Base-by-base conservation (phyloP, 2,113 vertebrate species). In the Cyprinodon tularosa region DNA sequence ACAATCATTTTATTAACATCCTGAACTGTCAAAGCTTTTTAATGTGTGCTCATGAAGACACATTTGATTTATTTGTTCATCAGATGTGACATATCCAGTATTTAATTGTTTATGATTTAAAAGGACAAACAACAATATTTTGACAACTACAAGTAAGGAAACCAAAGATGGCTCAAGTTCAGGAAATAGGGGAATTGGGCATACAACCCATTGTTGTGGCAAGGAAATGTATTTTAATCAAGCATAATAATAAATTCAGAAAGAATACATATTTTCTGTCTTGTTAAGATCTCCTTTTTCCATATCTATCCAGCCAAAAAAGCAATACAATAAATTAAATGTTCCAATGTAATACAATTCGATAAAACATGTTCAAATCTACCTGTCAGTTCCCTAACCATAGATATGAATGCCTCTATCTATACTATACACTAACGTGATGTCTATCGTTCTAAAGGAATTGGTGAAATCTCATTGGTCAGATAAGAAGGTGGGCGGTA, bases 401-500 rank as follows among this genome's bases (percentile, higher is more conserved):
- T 6, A 57, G 29, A 29, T 29, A 29, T 29, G 29, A 29, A 29
- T 29, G 29, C 1, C 29, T 29, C 29, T 29, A 29, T 29, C 29
- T 29, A 29, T 29, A 29, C 1, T 29, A 29, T 1, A 15, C 60
- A 81, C 72, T 66, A 72, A 2, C 20, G 0, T 12, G 12, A 36
- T 53, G 64, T 15, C 44, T 1, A 61, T 39, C 65, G 10, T 71
- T 13, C 0, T 0, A 10, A 6, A 9, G 5, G 20, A 10, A 29
- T 57, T 37, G 0, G 29, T 29, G 0, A 0, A 11, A 64, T 48
- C 10, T 22, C 22, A 91, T 91, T 90, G 89, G 92, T 66, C 79
- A 0, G 2, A 2, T 1, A 0, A 0, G 12, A 44, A 76, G 72
- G 2, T 69, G 4, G 89, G 90, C 80, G 78, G 69, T 0, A 36